Evolutionary conservation across 2,888 invertebrate genomes (phyloP).

Genomic region (Trissonchulus latispiculum): DNA sequence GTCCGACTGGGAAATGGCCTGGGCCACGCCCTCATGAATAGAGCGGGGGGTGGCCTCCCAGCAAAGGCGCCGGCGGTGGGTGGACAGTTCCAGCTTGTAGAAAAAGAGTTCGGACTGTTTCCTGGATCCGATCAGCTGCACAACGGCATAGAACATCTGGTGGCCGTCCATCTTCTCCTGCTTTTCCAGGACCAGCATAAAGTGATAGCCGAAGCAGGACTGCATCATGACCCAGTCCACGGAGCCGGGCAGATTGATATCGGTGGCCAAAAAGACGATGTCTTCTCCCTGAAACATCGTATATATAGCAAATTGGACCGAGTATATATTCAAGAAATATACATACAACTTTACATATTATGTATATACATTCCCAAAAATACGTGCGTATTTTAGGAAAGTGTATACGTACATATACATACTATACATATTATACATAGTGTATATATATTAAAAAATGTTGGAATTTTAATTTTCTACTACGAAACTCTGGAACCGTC

Average conservation of each 20-base stretch:
- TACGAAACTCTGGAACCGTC: too few relatives aligned
- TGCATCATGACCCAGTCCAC: constrained; percentile 78
- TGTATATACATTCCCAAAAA: too few relatives aligned
- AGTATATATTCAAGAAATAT: neutral
- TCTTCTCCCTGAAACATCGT: constrained; percentile 64
- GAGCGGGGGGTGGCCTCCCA: constrained; percentile 99
- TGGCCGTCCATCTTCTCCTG: constrained; percentile 85
- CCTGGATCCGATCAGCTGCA: constrained; percentile 92
- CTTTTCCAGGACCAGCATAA: constrained; percentile 78
- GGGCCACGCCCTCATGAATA: constrained; percentile 95
- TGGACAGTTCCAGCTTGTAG: constrained; percentile 90
- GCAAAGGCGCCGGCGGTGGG: constrained; percentile 80
- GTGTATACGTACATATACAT: too few relatives aligned
- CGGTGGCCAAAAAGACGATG: constrained; percentile 97
- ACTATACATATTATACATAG: too few relatives aligned
- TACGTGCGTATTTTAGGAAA: too few relatives aligned
- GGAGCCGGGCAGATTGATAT: constrained; percentile 88
- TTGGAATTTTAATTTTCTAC: too few relatives aligned
- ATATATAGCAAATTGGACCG: neutral
- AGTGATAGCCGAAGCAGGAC: constrained; percentile 96
- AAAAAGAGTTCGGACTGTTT: constrained; percentile 99
- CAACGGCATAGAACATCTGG: constrained; percentile 66
- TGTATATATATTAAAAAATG: too few relatives aligned
- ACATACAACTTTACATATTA: constrained; percentile 14
- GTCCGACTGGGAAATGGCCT: constrained; percentile 93